These are phyloP conservation scores for Harlomillsia oculata DNA, from an alignment of 1,140 invertebrate species.

Conservation along the genomic window DNA sequence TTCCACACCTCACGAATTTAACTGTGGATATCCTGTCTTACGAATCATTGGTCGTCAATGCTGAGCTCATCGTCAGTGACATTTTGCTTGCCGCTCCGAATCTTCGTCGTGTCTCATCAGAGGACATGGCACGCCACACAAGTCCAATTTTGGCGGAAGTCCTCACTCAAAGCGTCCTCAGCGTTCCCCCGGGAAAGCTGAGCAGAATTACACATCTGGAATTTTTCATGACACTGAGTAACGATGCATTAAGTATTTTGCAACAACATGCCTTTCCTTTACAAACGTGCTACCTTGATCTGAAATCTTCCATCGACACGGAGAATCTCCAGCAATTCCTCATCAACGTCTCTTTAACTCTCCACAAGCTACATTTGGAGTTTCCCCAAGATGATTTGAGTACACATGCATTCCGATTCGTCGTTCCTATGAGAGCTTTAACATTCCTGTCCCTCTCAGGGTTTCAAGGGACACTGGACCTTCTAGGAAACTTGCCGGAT, in stretches of 20 bases:
- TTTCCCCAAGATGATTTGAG: conserved; percentile 1
- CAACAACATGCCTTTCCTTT: background rate
- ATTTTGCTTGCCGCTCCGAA: conserved; percentile 1
- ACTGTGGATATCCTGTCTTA: conserved; percentile 7
- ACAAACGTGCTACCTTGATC: background rate
- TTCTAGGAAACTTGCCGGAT: conserved; percentile 1
- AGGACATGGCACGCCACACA: conserved; percentile 3
- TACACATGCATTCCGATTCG: conserved; percentile 5
- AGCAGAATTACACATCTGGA: conserved; percentile 3
- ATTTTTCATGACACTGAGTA: conserved; percentile 5
- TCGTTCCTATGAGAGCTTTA: conserved; percentile 4
- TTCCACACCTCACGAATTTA: background rate
- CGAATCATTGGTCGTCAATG: conserved; percentile 7
- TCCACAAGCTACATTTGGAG: conserved; percentile 8
- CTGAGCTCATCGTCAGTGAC: conserved; percentile 1
- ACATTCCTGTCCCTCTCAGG: background rate
- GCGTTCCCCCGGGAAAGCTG: background rate
- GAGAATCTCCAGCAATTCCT: conserved; percentile 8
- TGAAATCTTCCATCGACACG: conserved; percentile 1
- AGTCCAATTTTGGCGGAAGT: conserved; percentile 15
- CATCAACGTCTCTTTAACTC: conserved; percentile 1
- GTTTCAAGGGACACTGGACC: background rate
- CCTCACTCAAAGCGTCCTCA: background rate
- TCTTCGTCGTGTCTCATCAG: background rate
- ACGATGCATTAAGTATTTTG: background rate